These are phyloP conservation scores for Gnathochromis pfefferi DNA, from an alignment of 2,113 vertebrate genomes.

Conservation along the genomic window DNA sequence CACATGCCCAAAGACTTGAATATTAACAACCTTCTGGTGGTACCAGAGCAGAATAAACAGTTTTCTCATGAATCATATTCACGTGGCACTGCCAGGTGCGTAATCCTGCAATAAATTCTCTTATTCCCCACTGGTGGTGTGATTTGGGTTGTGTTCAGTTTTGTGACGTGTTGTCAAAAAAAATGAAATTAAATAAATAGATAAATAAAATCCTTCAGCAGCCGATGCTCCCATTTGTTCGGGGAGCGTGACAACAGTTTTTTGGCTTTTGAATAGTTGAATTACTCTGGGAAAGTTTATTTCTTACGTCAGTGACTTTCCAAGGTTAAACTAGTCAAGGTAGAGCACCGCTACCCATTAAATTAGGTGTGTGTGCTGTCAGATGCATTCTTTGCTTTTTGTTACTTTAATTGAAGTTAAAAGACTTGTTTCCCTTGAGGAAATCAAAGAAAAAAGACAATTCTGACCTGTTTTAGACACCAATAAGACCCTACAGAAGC, in stretches of 20 bases:
- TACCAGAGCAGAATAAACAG: constrained; percentile 41
- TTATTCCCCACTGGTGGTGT: constrained; percentile 4
- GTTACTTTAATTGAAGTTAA: not conserved
- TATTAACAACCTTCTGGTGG: constrained; percentile 55
- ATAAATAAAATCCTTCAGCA: not conserved
- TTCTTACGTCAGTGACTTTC: not conserved
- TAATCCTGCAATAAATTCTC: constrained; percentile 40
- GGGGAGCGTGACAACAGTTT: not conserved
- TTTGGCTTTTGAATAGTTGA: not conserved
- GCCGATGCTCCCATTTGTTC: not conserved
- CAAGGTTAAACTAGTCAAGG: not conserved
- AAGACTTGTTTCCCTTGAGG: not conserved
- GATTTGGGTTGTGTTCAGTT: constrained; percentile 20
- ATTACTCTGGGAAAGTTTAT: not conserved
- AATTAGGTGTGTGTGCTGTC: not conserved
- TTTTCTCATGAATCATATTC: constrained; percentile 23
- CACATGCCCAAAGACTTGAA: constrained; percentile 45
- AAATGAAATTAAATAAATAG: not conserved
- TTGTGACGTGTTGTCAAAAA: constrained; percentile 34
- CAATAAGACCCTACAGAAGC: not conserved
- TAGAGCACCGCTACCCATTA: not conserved
- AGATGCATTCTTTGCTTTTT: not conserved
- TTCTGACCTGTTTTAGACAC: not conserved
- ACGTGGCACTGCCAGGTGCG: constrained; percentile 58
- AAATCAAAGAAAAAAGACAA: not conserved